A percentile compares a stretch with the other conserved stretches of the same genome.
Conservation (phyloP, 2,113 vertebrate genomes). For the Gnathonemus echidnorhynchus region DNA sequence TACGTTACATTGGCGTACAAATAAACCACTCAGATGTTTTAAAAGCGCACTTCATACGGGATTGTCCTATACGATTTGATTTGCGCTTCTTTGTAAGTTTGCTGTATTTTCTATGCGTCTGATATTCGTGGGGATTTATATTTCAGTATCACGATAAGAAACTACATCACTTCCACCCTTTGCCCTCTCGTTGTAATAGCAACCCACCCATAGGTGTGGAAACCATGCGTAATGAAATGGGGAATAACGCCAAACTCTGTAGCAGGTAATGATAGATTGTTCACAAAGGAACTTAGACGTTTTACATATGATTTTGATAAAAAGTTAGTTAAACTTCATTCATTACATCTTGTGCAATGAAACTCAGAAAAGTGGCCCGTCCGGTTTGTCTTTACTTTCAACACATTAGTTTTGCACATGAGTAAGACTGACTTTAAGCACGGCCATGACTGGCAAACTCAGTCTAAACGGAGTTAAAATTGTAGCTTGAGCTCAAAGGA, state of each 20-base stretch:
- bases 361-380: background rate
- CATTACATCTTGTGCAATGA: background rate
- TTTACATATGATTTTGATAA: background rate
- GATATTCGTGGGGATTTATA: background rate
- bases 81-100: background rate
- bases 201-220: background rate
- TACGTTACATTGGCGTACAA: conserved; percentile 25
- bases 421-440: background rate
- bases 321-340: background rate
- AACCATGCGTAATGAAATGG: background rate
- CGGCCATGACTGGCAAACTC: background rate
- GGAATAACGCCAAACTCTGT: background rate
- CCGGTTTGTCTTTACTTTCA: background rate
- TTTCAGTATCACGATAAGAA: background rate
- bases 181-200: background rate
- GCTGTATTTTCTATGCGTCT: background rate
- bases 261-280: background rate
- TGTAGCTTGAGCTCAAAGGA: background rate
- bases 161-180: background rate
- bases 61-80: background rate
- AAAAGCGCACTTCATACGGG: background rate
- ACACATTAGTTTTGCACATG: background rate
- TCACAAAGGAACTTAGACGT: background rate
- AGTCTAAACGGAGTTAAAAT: background rate
- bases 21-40: background rate